Percentiles rank a stretch among this genome's conserved stretches.
These are phyloP conservation scores for Nycteola revayana DNA, from an alignment of 2,888 invertebrate genomes.

Conservation along the genomic window DNA sequence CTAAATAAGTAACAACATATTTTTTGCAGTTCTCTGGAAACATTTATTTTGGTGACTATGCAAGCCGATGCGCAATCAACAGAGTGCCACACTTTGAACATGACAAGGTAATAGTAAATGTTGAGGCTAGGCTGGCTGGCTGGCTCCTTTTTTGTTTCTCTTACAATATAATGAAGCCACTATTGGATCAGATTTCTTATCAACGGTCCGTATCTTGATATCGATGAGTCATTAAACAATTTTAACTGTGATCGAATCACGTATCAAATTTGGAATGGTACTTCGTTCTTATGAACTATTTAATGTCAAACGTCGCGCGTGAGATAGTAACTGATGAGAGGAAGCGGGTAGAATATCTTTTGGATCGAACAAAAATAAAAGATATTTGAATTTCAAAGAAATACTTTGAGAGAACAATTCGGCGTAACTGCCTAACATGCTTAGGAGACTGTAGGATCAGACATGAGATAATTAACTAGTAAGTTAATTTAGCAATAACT, in stretches of 20 bases:
- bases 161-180: not conserved
- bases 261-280: constrained; percentile 65
- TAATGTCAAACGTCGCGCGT: constrained; percentile 64
- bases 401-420: too few species aligned
- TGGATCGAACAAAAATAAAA: too few species aligned
- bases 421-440: too few species aligned
- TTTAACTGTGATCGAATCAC: constrained; percentile 67
- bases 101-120: not conserved
- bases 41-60: not conserved
- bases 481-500: too few species aligned
- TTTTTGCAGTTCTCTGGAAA: not conserved
- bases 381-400: too few species aligned
- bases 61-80: not conserved
- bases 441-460: too few species aligned
- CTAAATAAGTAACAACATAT: too few species aligned
- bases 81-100: not conserved
- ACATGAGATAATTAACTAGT: too few species aligned
- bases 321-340: too few species aligned
- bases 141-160: too few species aligned
- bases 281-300: constrained; percentile 75
- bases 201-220: constrained; percentile 37
- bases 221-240: constrained; percentile 55
- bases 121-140: too few species aligned
- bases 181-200: constrained; percentile 21
- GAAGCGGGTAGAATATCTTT: too few species aligned